Conservation (phyloP, 1,140 invertebrate genomes). For the Bombus vancouverensis region DNA sequence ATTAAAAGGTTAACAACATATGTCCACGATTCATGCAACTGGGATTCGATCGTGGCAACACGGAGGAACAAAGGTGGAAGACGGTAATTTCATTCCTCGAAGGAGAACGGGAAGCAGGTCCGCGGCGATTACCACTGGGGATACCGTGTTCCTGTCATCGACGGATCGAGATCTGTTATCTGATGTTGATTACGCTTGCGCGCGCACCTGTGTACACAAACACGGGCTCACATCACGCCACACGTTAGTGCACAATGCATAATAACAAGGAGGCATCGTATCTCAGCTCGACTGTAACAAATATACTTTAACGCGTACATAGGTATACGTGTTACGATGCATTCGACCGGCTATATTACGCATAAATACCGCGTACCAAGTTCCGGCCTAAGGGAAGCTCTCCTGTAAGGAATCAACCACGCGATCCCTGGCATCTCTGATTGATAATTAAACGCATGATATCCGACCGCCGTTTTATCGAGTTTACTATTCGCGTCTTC, state of each 20-base stretch:
- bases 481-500: neutral
- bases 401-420: slow-evolving; percentile 55
- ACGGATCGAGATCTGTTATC: slow-evolving; percentile 70
- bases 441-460: slow-evolving; percentile 73
- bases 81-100: slow-evolving; percentile 64
- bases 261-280: slow-evolving; percentile 61
- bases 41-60: neutral
- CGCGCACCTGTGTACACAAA: slow-evolving; percentile 39
- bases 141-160: slow-evolving; percentile 71
- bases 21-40: neutral
- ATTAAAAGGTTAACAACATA: no score
- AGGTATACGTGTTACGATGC: slow-evolving; percentile 36
- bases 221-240: neutral
- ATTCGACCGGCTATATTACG: slow-evolving; percentile 34
- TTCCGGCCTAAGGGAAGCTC: slow-evolving; percentile 47
- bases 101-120: slow-evolving; percentile 62
- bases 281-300: slow-evolving; percentile 58
- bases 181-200: slow-evolving; percentile 68
- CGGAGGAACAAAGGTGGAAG: slow-evolving; percentile 33
- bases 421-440: slow-evolving; percentile 70
- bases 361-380: slow-evolving; percentile 49
- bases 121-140: slow-evolving; percentile 62
- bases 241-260: slow-evolving; percentile 31
- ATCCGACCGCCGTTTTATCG: slow-evolving; percentile 59
- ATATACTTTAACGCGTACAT: slow-evolving; percentile 52